Evolutionary conservation across 2,797 vertebrate species (phyloP).

Genomic region (Microctenopoma lineatum): DNA sequence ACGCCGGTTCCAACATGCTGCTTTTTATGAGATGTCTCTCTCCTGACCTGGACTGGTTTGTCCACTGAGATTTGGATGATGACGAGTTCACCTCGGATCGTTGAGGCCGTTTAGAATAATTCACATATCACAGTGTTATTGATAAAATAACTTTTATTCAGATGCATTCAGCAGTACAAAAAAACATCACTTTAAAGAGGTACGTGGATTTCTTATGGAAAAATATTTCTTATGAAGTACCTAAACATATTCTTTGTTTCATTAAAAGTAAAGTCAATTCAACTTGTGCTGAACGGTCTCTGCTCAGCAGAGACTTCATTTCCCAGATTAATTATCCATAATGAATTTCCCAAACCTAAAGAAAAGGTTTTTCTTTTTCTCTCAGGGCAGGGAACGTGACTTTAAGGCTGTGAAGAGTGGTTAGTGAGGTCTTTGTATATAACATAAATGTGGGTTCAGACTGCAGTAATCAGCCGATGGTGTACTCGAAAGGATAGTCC

Average conservation of each 20-base stretch:
- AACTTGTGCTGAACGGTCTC: conserved; percentile 32
- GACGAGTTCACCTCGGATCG: no score
- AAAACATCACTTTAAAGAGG: conserved; percentile 8
- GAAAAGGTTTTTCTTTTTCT: conserved; percentile 5
- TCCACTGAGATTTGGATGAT: no score
- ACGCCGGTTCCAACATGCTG: no score
- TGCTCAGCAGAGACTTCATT: conserved; percentile 63
- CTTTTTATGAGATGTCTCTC: no score
- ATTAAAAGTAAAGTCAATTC: conserved; percentile 16
- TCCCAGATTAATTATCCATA: conserved; percentile 29
- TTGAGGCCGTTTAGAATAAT: no score
- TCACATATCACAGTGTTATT: not conserved
- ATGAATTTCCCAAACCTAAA: conserved; percentile 11
- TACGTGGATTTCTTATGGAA: conserved; percentile 12
- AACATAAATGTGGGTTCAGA: not conserved
- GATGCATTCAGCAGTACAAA: conserved; percentile 49
- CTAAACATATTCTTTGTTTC: not conserved
- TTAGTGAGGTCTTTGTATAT: conserved; percentile 26
- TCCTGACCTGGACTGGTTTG: no score
- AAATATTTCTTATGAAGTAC: conserved; percentile 5
- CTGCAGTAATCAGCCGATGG: conserved; percentile 73
- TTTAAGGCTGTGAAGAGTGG: conserved; percentile 29
- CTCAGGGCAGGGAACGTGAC: conserved; percentile 9
- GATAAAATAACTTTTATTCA: conserved; percentile 63
- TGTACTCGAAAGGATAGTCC: conserved; percentile 81